Evolutionary conservation across 2,113 vertebrate species (phyloP), one percentile per base, ranked within the genome.

Genomic region (Collichthys lucidus): DNA sequence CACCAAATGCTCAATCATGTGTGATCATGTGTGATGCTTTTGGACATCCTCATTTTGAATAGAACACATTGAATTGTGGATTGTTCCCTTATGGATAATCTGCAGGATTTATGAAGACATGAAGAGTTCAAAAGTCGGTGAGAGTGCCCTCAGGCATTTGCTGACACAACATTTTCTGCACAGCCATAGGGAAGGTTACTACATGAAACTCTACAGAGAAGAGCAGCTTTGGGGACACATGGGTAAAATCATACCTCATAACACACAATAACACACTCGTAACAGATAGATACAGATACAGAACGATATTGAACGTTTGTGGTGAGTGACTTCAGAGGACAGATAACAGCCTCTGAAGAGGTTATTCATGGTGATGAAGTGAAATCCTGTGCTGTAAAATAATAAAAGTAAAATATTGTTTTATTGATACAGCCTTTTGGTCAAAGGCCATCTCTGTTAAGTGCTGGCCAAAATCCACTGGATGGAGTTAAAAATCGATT

Each of bases 371-470:
- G 57, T 15, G 49, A 74, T 70, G 52, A 53, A 74, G 72, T 7
- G 19, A 65, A 78, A 81, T 31, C 29, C 56, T 40, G n/a, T 72
- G 29, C 55, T 61, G 22, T 26, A 26, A 26, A 26, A 26, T 26
- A 26, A 26, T 26, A 26, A 26, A 55, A 49, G 76, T 55, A 42
- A 85, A 77, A 79, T 1, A 72, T 29, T 26, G 49, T 79, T 75
- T 85, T 78, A 87, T 57, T 83, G 72, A 62, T 80, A 26, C 47
- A 83, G 79, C 64, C 80, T 69, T 77, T 24, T 82, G 79, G 79
- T 87, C 72, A 74, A 57, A 80, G 46, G 71, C 64, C 42, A 64
- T 73, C 63, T 73, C 24, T 31, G 55, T 62, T 77, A 69, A 77
- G 59, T 20, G 26, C 52, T 17, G 20, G n/a, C 71, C 88, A 76